These are phyloP conservation scores for Chionis minor DNA, from an alignment of 2,113 vertebrate genomes.

Conservation along the genomic window DNA sequence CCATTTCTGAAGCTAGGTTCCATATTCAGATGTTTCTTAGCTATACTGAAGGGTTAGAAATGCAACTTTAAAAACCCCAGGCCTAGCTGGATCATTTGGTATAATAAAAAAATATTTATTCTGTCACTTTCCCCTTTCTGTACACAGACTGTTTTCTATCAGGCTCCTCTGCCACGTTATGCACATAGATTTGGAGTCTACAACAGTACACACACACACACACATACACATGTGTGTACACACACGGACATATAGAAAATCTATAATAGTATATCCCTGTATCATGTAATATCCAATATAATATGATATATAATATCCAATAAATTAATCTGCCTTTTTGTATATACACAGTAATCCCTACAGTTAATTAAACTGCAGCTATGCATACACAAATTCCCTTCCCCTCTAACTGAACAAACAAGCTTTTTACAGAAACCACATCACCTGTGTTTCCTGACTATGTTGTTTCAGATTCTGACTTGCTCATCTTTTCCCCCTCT, in stretches of 20 bases:
- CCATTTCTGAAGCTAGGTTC: neutral
- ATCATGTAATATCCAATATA: neutral
- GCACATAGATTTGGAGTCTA: neutral
- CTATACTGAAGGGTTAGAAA: neutral
- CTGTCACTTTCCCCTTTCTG: neutral
- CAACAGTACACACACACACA: neutral
- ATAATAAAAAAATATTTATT: neutral
- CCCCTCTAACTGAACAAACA: constrained; percentile 23
- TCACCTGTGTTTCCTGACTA: neutral
- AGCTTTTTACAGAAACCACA: constrained; percentile 37
- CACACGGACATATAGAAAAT: neutral
- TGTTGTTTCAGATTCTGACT: constrained; percentile 48
- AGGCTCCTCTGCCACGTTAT: neutral
- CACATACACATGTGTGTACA: too few relatives aligned
- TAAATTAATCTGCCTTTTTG: neutral
- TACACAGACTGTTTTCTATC: neutral
- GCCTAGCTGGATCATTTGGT: neutral
- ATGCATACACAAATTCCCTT: constrained; percentile 2
- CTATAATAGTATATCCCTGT: neutral
- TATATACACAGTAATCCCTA: neutral
- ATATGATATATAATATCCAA: neutral
- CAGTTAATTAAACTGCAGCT: constrained; percentile 13
- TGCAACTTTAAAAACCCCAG: neutral
- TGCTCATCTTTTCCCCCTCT: neutral
- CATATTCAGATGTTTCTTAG: neutral